Percentiles rank a stretch among this genome's conserved stretches.
Conservation (phyloP, 2,888 invertebrate genomes). For the Lasioglossum malachurum region DNA sequence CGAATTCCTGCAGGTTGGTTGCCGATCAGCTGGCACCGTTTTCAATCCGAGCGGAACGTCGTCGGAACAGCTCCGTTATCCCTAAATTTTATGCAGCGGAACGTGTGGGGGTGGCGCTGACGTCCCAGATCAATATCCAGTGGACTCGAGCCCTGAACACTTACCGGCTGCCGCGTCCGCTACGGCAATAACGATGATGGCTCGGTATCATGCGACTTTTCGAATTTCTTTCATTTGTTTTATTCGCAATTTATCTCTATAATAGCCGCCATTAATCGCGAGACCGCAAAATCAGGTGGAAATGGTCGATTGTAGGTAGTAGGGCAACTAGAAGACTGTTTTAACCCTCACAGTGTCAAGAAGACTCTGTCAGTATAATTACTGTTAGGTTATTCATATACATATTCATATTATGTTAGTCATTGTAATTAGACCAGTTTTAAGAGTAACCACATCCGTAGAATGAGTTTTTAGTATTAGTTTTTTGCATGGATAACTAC, state of each 20-base stretch:
- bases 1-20: not conserved
- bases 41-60: slow-evolving; percentile 13
- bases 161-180: slow-evolving; percentile 40
- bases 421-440: too few species aligned
- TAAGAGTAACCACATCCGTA: not conserved
- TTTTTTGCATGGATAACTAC: not conserved
- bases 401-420: too few species aligned
- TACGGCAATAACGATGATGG: slow-evolving; percentile 36
- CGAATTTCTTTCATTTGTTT: not conserved
- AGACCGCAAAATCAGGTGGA: not conserved
- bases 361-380: not conserved
- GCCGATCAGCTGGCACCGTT: slow-evolving; percentile 6
- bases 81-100: slow-evolving; percentile 50
- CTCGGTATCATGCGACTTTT: slow-evolving; percentile 12
- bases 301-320: not conserved
- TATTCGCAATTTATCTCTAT: not conserved
- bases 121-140: slow-evolving; percentile 80
- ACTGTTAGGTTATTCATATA: too few species aligned
- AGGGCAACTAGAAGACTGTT: not conserved
- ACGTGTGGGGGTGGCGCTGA: slow-evolving; percentile 58
- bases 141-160: slow-evolving; percentile 50
- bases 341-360: not conserved
- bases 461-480: not conserved
- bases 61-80: slow-evolving; percentile 26
- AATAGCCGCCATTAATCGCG: not conserved